A percentile compares a stretch with the other conserved stretches of the same genome.
phyloP scores from a whole-genome alignment of 37 sponge, comb jelly and placozoan genomes.

The Cladorhizidae sp. region DNA sequence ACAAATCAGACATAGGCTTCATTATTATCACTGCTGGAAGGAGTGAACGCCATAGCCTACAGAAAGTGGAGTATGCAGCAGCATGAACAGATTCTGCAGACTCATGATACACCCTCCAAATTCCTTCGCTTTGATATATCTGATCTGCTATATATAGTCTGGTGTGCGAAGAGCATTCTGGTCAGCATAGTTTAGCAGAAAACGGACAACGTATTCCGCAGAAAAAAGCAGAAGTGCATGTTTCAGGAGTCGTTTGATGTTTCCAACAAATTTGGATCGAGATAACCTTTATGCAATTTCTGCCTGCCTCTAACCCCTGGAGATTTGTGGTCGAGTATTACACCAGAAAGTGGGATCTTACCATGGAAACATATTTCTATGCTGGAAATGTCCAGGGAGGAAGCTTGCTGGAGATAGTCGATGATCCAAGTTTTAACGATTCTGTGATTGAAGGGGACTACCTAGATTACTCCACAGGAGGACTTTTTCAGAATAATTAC shows the following conservation, averaged over 20 bases:
- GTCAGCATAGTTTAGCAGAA: background rate
- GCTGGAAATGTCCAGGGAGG: slow-evolving; percentile 40
- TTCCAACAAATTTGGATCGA: background rate
- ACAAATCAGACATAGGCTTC: too few relatives aligned
- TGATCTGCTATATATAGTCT: too few relatives aligned
- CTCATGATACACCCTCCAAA: too few relatives aligned
- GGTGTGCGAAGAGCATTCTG: too few relatives aligned
- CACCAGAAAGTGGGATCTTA: slow-evolving; percentile 14
- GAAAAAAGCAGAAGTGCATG: too few relatives aligned
- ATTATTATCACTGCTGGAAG: too few relatives aligned
- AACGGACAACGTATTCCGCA: slow-evolving; percentile 1
- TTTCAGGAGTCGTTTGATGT: too few relatives aligned
- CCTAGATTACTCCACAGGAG: slow-evolving; percentile 34
- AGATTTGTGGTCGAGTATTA: slow-evolving; percentile 4
- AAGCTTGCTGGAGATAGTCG: slow-evolving; percentile 6
- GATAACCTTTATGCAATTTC: slow-evolving; percentile 19
- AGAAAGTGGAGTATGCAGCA: too few relatives aligned
- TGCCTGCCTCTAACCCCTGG: background rate
- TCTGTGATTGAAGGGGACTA: slow-evolving; percentile 73
- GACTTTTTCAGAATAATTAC: slow-evolving; percentile 32
- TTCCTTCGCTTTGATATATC: too few relatives aligned
- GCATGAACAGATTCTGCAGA: too few relatives aligned
- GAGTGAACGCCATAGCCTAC: too few relatives aligned
- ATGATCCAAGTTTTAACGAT: slow-evolving; percentile 37
- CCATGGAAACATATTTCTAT: slow-evolving; percentile 4